phyloP scores from a whole-genome alignment of 2,888 invertebrate genomes.

The Byasa hedistus region DNA sequence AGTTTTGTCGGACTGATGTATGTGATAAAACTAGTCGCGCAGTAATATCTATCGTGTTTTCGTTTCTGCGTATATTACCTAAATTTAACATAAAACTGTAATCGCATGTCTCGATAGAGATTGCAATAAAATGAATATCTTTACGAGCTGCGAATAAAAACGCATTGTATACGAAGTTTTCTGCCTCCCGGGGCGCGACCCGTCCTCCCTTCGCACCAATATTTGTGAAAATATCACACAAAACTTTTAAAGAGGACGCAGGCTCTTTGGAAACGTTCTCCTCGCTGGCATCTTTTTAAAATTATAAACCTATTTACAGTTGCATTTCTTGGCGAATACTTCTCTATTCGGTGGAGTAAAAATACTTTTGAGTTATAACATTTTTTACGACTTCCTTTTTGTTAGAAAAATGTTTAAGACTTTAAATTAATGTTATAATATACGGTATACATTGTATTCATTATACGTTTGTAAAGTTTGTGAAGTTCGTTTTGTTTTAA shows the following conservation, averaged over 20 bases:
- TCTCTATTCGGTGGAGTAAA: conserved; percentile 12
- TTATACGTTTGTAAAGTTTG: background rate
- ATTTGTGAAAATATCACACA: conserved; percentile 61
- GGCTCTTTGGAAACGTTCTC: conserved; percentile 44
- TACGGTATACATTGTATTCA: background rate
- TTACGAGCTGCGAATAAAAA: conserved; percentile 59
- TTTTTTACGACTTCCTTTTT: background rate
- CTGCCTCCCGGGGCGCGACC: conserved; percentile 46
- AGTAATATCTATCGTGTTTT: background rate
- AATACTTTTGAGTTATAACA: conserved; percentile 11
- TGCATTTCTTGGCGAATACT: conserved; percentile 9
- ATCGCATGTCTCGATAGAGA: conserved; percentile 40
- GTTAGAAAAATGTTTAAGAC: background rate
- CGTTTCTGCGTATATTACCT: background rate
- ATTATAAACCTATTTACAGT: conserved; percentile 37
- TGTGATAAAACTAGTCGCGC: background rate
- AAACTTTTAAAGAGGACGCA: conserved; percentile 56
- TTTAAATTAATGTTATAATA: background rate
- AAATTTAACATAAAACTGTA: conserved; percentile 14
- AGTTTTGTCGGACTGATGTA: background rate
- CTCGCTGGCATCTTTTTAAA: conserved; percentile 44
- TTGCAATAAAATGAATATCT: conserved; percentile 64
- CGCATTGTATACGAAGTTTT: conserved; percentile 50
- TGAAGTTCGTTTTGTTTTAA: conserved; percentile 1
- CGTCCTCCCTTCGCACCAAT: conserved; percentile 57